These are phyloP conservation scores for Palythoa grandis DNA, from an alignment of 92 coral and sea anemone species.

Conservation along the genomic window DNA sequence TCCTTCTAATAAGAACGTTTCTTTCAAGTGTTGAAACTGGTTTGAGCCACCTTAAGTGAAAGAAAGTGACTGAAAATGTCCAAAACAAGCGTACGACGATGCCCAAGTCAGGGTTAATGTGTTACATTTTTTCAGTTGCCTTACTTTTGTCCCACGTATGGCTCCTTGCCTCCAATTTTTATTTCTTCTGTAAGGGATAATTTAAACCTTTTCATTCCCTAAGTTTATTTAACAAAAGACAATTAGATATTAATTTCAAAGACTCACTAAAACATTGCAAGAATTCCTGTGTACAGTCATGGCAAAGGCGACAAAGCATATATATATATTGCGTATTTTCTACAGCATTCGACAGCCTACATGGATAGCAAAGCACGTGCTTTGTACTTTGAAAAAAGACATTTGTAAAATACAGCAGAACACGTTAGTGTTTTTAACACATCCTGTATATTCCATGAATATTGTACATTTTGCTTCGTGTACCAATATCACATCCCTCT, in stretches of 20 bases:
- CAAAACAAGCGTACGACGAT: not conserved
- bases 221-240: no score
- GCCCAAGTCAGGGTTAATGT: not conserved
- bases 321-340: not conserved
- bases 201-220: no score
- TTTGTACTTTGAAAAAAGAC: not conserved
- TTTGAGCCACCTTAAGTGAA: no score
- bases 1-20: no score
- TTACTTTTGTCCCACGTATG: not conserved
- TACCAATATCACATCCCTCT: not conserved
- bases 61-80: not conserved
- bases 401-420: not conserved
- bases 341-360: not conserved
- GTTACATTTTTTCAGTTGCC: not conserved
- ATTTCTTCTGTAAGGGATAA: no score
- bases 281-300: no score
- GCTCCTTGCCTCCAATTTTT: no score
- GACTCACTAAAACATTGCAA: no score
- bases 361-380: not conserved
- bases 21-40: no score
- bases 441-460: conserved; percentile 40
- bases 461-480: not conserved
- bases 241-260: no score
- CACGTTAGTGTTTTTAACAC: conserved; percentile 26
- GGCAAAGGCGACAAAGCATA: no score